Conservation (phyloP, 2,113 vertebrate genomes). For the Petrocephalus zakoni region DNA sequence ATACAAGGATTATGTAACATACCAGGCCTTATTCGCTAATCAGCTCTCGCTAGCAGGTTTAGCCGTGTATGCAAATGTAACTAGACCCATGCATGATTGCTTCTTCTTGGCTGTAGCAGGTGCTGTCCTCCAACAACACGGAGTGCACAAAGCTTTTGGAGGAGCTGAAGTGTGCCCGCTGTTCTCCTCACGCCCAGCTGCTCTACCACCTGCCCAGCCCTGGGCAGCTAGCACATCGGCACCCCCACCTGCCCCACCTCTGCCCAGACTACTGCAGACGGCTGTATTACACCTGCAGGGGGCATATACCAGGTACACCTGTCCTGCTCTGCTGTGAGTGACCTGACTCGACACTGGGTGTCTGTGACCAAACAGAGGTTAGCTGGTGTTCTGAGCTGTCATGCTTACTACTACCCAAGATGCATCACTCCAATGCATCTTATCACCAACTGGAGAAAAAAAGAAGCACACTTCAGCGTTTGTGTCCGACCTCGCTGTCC, state of each 20-base stretch:
- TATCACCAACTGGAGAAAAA: not conserved
- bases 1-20: not conserved
- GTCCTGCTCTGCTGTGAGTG: not conserved
- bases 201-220: conserved; percentile 81
- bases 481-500: not conserved
- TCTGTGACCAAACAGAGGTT: not conserved
- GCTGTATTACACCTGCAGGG: conserved; percentile 95
- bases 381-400: not conserved
- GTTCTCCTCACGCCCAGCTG: conserved; percentile 92
- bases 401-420: not conserved
- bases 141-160: conserved; percentile 91
- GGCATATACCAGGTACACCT: conserved; percentile 91
- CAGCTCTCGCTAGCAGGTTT: not conserved
- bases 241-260: conserved; percentile 78
- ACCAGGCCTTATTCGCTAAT: not conserved
- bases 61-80: not conserved
- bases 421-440: not conserved
- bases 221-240: conserved; percentile 73
- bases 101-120: conserved; percentile 54
- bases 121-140: conserved; percentile 94
- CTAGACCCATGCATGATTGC: conserved; percentile 53
- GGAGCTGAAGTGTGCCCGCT: conserved; percentile 93
- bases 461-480: not conserved
- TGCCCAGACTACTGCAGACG: conserved; percentile 96
- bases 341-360: not conserved